Percentiles rank a stretch among this genome's conserved stretches.
Evolutionary conservation across 1,140 invertebrate species (phyloP).

Genomic region (Cydia amplana): DNA sequence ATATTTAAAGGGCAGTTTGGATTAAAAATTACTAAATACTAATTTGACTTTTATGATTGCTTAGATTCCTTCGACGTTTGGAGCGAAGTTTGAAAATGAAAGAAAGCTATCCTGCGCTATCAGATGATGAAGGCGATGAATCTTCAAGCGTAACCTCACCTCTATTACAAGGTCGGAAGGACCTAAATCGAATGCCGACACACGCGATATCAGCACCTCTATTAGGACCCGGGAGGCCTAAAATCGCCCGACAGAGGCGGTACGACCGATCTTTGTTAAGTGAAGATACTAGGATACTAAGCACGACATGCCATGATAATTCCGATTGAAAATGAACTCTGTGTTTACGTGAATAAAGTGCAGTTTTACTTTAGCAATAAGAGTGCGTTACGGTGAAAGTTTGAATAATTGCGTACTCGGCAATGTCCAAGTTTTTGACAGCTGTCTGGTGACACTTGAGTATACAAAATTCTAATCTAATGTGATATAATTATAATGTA

Average conservation of each 20-base stretch:
- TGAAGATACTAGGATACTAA: slow-evolving; percentile 71
- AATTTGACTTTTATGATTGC: background rate
- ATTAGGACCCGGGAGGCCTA: slow-evolving; percentile 58
- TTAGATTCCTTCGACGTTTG: slow-evolving; percentile 77
- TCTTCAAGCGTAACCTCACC: slow-evolving; percentile 81
- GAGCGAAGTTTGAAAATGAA: slow-evolving; percentile 82
- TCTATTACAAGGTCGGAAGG: slow-evolving; percentile 77
- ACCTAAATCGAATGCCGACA: slow-evolving; percentile 71
- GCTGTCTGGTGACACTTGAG: slow-evolving; percentile 42
- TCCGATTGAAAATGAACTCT: slow-evolving; percentile 54
- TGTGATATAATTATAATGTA: slow-evolving; percentile 68
- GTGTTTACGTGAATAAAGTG: slow-evolving; percentile 21
- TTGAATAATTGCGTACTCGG: slow-evolving; percentile 29
- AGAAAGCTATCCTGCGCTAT: slow-evolving; percentile 79
- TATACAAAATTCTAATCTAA: slow-evolving; percentile 76
- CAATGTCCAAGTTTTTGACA: slow-evolving; percentile 38
- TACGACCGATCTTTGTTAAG: slow-evolving; percentile 66
- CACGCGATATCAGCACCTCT: slow-evolving; percentile 68
- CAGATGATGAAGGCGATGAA: slow-evolving; percentile 80
- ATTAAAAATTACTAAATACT: background rate
- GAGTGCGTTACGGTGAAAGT: slow-evolving; percentile 33
- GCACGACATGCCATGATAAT: slow-evolving; percentile 62
- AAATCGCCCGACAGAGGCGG: slow-evolving; percentile 68
- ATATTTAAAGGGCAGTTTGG: background rate
- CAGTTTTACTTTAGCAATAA: slow-evolving; percentile 20